Evolutionary conservation across 2,888 invertebrate species (phyloP), one percentile per base, ranked within the genome.

Genomic region (Cremastinae sp.): DNA sequence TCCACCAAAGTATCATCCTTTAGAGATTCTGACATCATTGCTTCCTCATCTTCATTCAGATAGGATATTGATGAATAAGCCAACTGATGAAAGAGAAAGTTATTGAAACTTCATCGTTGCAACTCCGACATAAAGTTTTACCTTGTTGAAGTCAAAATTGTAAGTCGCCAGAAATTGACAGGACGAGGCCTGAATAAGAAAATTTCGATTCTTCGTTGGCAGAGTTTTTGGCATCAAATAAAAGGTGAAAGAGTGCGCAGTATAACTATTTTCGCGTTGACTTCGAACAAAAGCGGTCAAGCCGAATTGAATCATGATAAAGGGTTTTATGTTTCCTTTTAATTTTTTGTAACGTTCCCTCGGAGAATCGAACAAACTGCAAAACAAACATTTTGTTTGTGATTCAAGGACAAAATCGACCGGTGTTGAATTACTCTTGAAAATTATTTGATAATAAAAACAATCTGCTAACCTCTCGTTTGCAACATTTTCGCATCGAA

Each of bases 91-190:
- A 36, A 16, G 9, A 43, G 2, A 14, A 47, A 34, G 16, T 54
- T 28, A 43, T 12, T 38, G 0, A 47, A 12, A 9, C 14, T 47
- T 43, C 3, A 8, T 45, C 51, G n/a, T 18, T 61, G 14, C 14
- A n/a, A 49, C 61, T 14, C 12, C 36, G 53, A 58, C 20, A 12
- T 71, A 14, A 36, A 8, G 7, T 12, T 47, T 1, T 91, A 95
- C 95, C 93, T 95, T 94, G 88, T 95, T 95, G 85, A 95, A 96
- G 90, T 96, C 92, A 88, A 94, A 94, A 20, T 92, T 91, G 85
- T 94, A 91, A 62, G 86, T 87, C 80, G 91, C 91, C 38, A 95
- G 90, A 87, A 95, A 96, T 72, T 92, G 92, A 10, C 94, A 83
- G 2, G 93, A 92, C 0, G 93, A 92, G 0, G 93, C 92, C 90